phyloP scores from a whole-genome alignment of 2,797 vertebrate species.

The Allobates femoralis region DNA sequence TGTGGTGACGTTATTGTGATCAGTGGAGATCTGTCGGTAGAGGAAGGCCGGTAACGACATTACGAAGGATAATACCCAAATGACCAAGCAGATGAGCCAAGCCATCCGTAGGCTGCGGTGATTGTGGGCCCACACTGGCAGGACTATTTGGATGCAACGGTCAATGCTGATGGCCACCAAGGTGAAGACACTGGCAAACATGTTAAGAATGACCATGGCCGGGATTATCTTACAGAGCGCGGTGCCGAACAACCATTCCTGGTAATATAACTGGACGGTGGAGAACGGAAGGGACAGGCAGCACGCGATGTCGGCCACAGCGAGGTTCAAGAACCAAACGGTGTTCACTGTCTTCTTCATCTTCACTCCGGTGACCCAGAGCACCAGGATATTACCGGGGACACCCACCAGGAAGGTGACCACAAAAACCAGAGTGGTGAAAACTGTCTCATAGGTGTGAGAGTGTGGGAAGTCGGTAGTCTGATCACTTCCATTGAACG shows the following conservation, averaged over 20 bases:
- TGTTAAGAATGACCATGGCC: constrained; percentile 77
- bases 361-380: constrained; percentile 81
- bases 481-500: not conserved
- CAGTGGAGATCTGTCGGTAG: constrained; percentile 65
- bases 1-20: not conserved
- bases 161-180: constrained; percentile 79
- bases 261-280: constrained; percentile 70
- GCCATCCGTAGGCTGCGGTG: constrained; percentile 71
- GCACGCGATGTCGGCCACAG: constrained; percentile 80
- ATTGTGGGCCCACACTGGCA: constrained; percentile 84
- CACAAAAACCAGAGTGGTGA: constrained; percentile 71
- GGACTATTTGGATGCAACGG: constrained; percentile 77
- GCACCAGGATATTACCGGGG: constrained; percentile 80
- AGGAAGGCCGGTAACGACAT: constrained; percentile 78
- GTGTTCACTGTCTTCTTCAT: constrained; percentile 81
- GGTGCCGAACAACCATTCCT: constrained; percentile 77
- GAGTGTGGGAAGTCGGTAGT: not conserved
- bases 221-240: constrained; percentile 81
- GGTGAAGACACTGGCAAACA: constrained; percentile 84
- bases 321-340: constrained; percentile 82
- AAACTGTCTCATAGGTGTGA: constrained; percentile 42
- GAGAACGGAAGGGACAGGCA: constrained; percentile 79
- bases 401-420: constrained; percentile 76
- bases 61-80: constrained; percentile 76
- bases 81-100: constrained; percentile 64